Evolutionary conservation across 1,140 invertebrate species (phyloP), one percentile per base, ranked within the genome.

Genomic region (Drosophila sp.): DNA sequence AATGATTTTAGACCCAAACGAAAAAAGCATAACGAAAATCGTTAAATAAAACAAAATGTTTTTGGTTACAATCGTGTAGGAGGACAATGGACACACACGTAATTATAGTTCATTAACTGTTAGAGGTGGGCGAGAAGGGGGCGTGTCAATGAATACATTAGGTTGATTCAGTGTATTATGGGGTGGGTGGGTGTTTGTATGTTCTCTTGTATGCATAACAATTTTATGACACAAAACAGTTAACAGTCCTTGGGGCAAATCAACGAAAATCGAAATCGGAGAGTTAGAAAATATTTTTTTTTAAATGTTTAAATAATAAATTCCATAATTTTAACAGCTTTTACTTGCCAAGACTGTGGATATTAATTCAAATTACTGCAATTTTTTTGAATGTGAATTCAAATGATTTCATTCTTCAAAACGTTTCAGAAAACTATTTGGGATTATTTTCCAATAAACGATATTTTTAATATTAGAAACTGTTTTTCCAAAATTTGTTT

Each of bases 91-190:
- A 50, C 71, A 66, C 63, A 55, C 23, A 56, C 70, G 79, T 80
- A 75, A 68, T 55, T 56, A 60, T 50, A 50, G 44, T 50, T 47
- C 5, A 25, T 25, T 23, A 47, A 23, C 44, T 47, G 44, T 47
- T 50, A 50, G 23, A 50, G 27, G 11, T 10, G 44, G 44, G 23
- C 44, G 44, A 17, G 35, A 70, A 7, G 35, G 44, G 44, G 65
- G 66, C 72, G 60, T 30, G 23, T 60, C 60, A 38, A 76, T 81
- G 70, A 77, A 66, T 69, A 64, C 63, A 80, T 84, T 84, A 74
- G 57, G 55, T 72, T 84, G 80, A 80, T 70, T 77, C 65, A 63
- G 72, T 80, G 72, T 82, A 47, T 67, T 17, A 17, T 17, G 17
- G 56, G 4, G 40, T 44, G 33, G 50, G 2, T 30, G 27, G 23